Evolutionary conservation across 2,797 vertebrate genomes (phyloP), one percentile per base, ranked within the genome.

Genomic region (Nannoperca australis): DNA sequence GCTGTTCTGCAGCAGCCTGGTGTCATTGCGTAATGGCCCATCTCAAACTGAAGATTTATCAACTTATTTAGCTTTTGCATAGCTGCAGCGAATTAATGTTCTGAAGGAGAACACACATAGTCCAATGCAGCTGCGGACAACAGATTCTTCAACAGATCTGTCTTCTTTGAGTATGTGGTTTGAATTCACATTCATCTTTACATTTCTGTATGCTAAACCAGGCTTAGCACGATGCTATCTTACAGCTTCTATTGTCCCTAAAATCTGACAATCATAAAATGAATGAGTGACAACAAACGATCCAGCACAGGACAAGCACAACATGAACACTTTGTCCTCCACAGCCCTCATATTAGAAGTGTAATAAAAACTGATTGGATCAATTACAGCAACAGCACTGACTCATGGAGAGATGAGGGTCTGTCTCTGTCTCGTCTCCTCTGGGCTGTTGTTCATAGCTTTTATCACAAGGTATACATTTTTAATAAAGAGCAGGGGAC

Each of bases 291-390:
- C 40, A 45, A 40, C n/a, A 62, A 76, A 68, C 20, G 24, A 53
- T 69, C 17, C 15, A 53, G 22, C 30, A n/a, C 1, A 24, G 55
- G 68, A 50, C 13, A 34, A 51, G 42, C 9, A 18, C 38, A 47
- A 20, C 45, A 64, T 11, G 64, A 68, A 53, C 0, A 0, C 51
- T 50, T 40, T 75, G 24, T 66, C 18, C 62, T 60, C 62, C 36
- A 17, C 24, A 56, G 49, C 8, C 15, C 12, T 73, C 27, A 53
- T 51, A 66, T 58, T 63, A 18, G 24, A 80, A 44, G 44, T 3
- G 1, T 84, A 77, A 85, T 84, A 20, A 87, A 87, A 86, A 88
- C 44, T 60, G 80, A 89, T 80, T 84, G 85, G 67, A 73, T 81
- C 79, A 84, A 73, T 88, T 84, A 86, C 78, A 69, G 64, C 65